Base-by-base conservation (phyloP, 2,888 invertebrate genomes). In the Drosophila melanocephala region DNA sequence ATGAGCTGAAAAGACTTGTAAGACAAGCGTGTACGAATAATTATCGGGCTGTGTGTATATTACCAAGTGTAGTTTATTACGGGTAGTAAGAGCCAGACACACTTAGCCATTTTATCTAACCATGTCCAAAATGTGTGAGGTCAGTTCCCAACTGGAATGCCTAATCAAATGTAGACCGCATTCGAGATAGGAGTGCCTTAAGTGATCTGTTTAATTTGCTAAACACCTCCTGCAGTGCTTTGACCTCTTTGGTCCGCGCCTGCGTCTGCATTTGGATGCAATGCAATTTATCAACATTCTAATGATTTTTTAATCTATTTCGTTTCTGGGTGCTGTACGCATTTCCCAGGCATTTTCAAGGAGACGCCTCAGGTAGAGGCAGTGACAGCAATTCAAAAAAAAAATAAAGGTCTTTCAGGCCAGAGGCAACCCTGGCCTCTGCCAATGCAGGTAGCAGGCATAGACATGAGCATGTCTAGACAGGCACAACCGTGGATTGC, bases 231-330 rank as follows among this genome's bases (percentile, higher is more conserved):
- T 44, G 77, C 28, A 37, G 74, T 26, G 68, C 69, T 81, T 84
- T 68, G 72, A 72, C 72, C 71, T 63, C 51, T 80, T 68, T 50
- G 12, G 30, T 52, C 26, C 1, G 26, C 26, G 26, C 26, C 33
- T 42, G 5, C 57, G 26, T 52, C 33, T 37, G 6, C 50, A n/a
- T 28, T 50, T 55, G 30, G 42, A 55, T 9, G 63, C 62, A 56
- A 51, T 70, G 61, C 89, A 77, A 89, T 85, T 84, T 89, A 84
- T 85, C 87, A 89, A 69, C 75, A 76, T 67, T 84, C 69, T 86
- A 86, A 86, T 86, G 85, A 61, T 79, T 84, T 84, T 86, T 86
- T 84, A 86, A 86, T 87, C 77, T 89, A 77, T 85, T 84, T 78
- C 51, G 51, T 26, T 73, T 69, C 61, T 35, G 53, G 28, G 42